A percentile compares a stretch with the other conserved stretches of the same genome.
Evolutionary conservation across 2,797 vertebrate species (phyloP).

Genomic region (Hoplostethus atlanticus): DNA sequence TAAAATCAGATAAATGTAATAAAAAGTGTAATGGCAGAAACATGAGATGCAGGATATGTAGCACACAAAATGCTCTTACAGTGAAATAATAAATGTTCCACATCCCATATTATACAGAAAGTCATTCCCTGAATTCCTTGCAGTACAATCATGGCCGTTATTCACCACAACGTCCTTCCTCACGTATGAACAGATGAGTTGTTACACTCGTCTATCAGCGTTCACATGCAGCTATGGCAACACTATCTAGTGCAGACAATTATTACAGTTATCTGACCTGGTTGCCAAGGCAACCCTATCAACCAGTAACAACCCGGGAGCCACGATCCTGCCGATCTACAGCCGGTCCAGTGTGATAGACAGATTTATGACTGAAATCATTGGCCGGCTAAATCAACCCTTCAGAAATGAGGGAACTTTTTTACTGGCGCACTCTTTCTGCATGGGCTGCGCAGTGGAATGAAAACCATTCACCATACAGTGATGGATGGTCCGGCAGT

Average conservation of each 20-base stretch:
- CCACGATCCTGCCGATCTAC: slow-evolving; percentile 7
- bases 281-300: slow-evolving; percentile 24
- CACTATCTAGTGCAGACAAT: not conserved
- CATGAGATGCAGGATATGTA: no score
- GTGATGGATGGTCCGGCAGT: slow-evolving; percentile 47
- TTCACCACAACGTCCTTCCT: not conserved
- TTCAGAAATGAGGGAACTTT: not conserved
- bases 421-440: slow-evolving; percentile 3
- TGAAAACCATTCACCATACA: slow-evolving; percentile 24
- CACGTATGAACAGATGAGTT: not conserved
- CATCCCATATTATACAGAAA: not conserved
- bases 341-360: slow-evolving; percentile 14
- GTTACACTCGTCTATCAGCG: slow-evolving; percentile 1
- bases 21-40: no score
- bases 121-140: not conserved
- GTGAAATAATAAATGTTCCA: not conserved
- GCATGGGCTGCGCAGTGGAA: slow-evolving; percentile 14
- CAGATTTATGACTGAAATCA: slow-evolving; percentile 32
- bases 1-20: no score
- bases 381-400: slow-evolving; percentile 5
- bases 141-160: not conserved
- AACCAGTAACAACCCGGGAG: not conserved
- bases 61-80: no score
- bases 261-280: slow-evolving; percentile 16
- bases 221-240: not conserved